A percentile compares a stretch with the other conserved stretches of the same genome.
These are phyloP conservation scores for Cyphomyrus plagiostoma DNA, from an alignment of 2,113 vertebrate genomes.

Conservation along the genomic window DNA sequence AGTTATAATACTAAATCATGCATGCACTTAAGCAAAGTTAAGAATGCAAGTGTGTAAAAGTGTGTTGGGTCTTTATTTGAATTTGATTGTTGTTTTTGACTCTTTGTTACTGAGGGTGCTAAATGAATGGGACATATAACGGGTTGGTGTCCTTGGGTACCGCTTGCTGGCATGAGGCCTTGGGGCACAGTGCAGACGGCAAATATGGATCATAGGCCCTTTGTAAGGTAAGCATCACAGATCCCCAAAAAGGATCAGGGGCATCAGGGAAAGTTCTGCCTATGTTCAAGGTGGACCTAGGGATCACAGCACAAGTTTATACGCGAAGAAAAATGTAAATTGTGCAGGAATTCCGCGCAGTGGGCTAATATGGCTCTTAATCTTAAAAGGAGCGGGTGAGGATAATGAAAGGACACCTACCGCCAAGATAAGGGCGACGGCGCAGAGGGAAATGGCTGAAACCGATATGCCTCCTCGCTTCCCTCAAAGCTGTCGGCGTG, in stretches of 20 bases:
- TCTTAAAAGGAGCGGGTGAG: background rate
- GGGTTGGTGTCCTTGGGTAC: background rate
- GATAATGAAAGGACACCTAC: background rate
- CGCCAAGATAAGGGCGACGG: background rate
- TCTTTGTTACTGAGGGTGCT: background rate
- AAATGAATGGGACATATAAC: background rate
- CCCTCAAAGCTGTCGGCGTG: background rate
- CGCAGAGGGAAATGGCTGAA: background rate
- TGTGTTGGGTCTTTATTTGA: background rate
- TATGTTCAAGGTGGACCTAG: background rate
- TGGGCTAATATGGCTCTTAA: background rate
- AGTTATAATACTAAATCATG: background rate
- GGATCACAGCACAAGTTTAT: conserved; percentile 13
- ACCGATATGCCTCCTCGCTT: conserved; percentile 18
- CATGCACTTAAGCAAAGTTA: background rate
- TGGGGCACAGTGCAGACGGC: background rate
- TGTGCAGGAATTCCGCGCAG: background rate
- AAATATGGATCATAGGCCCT: background rate
- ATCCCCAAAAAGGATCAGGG: background rate
- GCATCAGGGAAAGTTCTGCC: background rate
- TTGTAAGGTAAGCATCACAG: background rate
- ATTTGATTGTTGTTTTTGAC: background rate
- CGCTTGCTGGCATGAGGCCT: background rate
- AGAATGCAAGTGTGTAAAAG: background rate
- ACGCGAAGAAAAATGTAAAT: background rate